Evolutionary conservation across 1,140 invertebrate genomes (phyloP), one percentile per base, ranked within the genome.

Genomic region (Eurytemora carolleeae): DNA sequence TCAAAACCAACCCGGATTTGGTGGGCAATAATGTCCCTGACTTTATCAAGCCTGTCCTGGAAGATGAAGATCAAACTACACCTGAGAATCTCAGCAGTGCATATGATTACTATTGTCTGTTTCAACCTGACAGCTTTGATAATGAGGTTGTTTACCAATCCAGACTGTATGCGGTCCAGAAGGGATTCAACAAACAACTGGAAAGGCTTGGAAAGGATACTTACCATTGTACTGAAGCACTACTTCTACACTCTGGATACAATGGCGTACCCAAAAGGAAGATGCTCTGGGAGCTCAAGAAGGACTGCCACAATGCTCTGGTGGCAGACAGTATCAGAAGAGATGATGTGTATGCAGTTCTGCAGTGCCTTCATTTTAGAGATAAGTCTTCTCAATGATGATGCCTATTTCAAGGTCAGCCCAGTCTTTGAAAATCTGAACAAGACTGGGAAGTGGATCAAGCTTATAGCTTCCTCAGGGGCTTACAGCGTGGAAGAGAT

Each of bases 401-500:
- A 63, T 52, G 20, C 18, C 20, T 58, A 22, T 31, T 15, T 23
- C 16, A 63, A 63, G 24, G 17, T 63, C 2, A 25, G 61, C 16
- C 56, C 56, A 2, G 17, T 63, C 54, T 23, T 63, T 2, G 25
- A 54, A 15, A 55, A 22, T n/a, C 23, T 64, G 25, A 61, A 64
- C 31, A 7, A 44, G n/a, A 12, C 7, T 44, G 23, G 20, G 3
- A 18, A 26, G 15, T 63, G 22, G 17, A 16, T 61, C 17, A 17
- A 64, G 20, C 31, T 15, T 63, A 26, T 15, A 21, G 16, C 58
- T 3, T 24, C 24, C 18, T 3, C 53, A 12, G 52, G 23, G 22
- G 52, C 18, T 19, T 56, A 25, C 22, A 64, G 60, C 25, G 18
- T 64, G 31, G 63, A 63, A 20, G 63, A 63, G 25, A 63, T 25